phyloP scores from a whole-genome alignment of 1,140 invertebrate species.

The Neuroterus valhalla region DNA sequence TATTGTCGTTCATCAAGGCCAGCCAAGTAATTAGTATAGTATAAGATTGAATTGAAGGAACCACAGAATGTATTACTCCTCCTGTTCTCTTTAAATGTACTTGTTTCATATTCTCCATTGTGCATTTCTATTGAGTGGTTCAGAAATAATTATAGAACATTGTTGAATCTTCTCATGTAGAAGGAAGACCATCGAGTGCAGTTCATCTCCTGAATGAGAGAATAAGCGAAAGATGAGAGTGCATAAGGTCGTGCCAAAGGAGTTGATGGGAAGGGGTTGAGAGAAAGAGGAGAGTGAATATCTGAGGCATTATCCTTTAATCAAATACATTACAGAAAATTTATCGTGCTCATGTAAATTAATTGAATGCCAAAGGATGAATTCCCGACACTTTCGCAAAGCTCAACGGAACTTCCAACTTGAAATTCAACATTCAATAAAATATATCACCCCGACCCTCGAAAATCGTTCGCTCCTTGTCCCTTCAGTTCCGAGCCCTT shows the following conservation, averaged over 20 bases:
- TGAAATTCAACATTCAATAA: conserved; percentile 72
- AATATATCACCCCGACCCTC: conserved; percentile 63
- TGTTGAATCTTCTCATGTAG: too few species aligned
- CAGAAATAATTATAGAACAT: too few species aligned
- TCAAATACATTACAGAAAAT: conserved; percentile 75
- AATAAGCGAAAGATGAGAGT: conserved; percentile 35
- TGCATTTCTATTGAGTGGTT: too few species aligned
- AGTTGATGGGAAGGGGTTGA: conserved; percentile 36
- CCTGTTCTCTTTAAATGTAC: too few species aligned
- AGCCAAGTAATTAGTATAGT: not conserved
- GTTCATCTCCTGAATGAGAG: conserved; percentile 32
- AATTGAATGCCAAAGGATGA: conserved; percentile 75
- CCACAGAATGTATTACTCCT: too few species aligned
- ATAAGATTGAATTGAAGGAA: not conserved
- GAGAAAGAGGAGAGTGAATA: conserved; percentile 43
- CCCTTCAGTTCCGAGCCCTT: conserved; percentile 18
- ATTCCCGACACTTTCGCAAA: conserved; percentile 63
- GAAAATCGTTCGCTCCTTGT: conserved; percentile 48
- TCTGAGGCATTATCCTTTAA: conserved; percentile 74
- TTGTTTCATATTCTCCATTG: too few species aligned
- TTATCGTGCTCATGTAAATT: conserved; percentile 73
- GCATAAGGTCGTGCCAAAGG: conserved; percentile 38
- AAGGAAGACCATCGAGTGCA: conserved; percentile 35
- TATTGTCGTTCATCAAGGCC: not conserved
- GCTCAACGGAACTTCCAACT: conserved; percentile 48